Conservation (phyloP, 2,113 vertebrate species). For the Cromileptes altivelis region DNA sequence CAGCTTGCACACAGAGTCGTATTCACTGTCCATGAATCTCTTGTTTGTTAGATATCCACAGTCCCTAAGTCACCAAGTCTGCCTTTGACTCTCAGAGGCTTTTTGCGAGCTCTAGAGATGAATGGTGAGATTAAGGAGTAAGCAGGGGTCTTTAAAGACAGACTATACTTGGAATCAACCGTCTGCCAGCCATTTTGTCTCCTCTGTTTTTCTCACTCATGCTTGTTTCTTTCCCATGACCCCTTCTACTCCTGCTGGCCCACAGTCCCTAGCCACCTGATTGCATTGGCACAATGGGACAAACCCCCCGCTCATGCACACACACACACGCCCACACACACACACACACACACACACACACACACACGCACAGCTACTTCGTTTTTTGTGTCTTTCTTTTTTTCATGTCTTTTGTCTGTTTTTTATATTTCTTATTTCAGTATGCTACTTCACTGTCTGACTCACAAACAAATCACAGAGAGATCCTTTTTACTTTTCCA, state of each 20-base stretch:
- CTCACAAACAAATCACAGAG: background rate
- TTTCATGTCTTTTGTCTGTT: slow-evolving; percentile 2
- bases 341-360: background rate
- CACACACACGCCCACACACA: background rate
- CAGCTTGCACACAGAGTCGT: slow-evolving; percentile 22
- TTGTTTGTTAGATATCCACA: slow-evolving; percentile 56
- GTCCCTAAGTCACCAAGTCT: slow-evolving; percentile 50
- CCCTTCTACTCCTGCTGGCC: slow-evolving; percentile 34
- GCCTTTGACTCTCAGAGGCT: slow-evolving; percentile 54
- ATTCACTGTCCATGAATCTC: slow-evolving; percentile 45
- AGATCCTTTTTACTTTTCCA: too few species aligned
- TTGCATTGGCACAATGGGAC: slow-evolving; percentile 22
- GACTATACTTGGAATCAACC: slow-evolving; percentile 40
- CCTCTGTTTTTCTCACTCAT: slow-evolving; percentile 40
- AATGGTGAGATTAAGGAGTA: slow-evolving; percentile 70
- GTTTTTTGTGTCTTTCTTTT: slow-evolving; percentile 12
- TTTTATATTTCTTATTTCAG: slow-evolving; percentile 7
- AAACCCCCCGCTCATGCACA: background rate
- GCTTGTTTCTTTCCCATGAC: slow-evolving; percentile 62
- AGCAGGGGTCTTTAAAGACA: slow-evolving; percentile 65
- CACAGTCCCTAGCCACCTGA: slow-evolving; percentile 32
- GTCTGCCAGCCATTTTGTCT: slow-evolving; percentile 56
- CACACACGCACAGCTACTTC: background rate
- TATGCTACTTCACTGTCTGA: slow-evolving; percentile 4
- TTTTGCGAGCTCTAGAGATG: slow-evolving; percentile 54